These are phyloP conservation scores for Tautogolabrus adspersus DNA, from an alignment of 2,113 vertebrate genomes.

Conservation along the genomic window DNA sequence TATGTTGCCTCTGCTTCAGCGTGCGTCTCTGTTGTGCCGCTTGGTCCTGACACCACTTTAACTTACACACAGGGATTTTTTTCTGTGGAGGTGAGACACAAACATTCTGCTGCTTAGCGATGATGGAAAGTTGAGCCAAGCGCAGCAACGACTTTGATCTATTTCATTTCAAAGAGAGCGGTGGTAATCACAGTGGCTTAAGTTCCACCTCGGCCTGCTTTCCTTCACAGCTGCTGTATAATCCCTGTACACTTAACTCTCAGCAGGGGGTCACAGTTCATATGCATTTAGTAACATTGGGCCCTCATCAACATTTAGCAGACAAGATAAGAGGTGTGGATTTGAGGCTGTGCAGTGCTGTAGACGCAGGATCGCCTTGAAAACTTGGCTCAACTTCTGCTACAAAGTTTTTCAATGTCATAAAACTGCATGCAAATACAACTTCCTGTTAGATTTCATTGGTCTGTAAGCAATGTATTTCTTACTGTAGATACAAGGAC, in stretches of 20 bases:
- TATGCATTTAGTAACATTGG: background rate
- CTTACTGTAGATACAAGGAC: too few relatives aligned
- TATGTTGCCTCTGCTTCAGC: constrained; percentile 46
- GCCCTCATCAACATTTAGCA: background rate
- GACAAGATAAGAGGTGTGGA: background rate
- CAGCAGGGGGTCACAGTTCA: background rate
- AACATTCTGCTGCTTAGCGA: constrained; percentile 15
- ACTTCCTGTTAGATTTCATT: too few relatives aligned
- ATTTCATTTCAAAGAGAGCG: constrained; percentile 7
- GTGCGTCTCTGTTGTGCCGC: constrained; percentile 20
- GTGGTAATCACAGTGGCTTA: constrained; percentile 3
- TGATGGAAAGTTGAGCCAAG: constrained; percentile 29
- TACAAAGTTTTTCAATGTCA: too few relatives aligned
- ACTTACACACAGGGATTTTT: constrained; percentile 25
- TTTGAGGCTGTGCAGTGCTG: background rate
- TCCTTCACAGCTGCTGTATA: constrained; percentile 18
- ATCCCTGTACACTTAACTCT: constrained; percentile 30
- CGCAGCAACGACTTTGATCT: constrained; percentile 9
- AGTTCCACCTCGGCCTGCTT: constrained; percentile 27
- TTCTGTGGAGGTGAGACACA: constrained; percentile 17
- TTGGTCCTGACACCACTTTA: constrained; percentile 34
- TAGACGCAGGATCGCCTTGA: background rate
- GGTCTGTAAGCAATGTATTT: too few relatives aligned
- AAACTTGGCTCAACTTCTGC: too few relatives aligned
- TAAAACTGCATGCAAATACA: too few relatives aligned